Percentiles rank a stretch among this genome's conserved stretches.
Evolutionary conservation across 1,140 invertebrate genomes (phyloP).

Genomic region (Penaeus chinensis): DNA sequence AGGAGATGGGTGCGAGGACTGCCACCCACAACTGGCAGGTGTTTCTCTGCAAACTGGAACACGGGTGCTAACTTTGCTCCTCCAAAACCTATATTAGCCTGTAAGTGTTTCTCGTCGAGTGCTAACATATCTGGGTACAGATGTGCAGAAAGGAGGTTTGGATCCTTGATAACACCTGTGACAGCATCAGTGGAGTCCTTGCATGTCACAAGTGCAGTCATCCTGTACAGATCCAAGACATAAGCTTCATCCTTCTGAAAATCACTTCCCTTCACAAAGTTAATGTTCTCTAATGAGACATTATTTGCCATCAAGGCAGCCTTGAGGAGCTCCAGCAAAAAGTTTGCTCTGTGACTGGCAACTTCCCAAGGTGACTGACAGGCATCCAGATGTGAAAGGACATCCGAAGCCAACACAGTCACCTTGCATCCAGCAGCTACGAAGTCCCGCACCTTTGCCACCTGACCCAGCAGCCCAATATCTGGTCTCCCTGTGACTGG

Average conservation of each 20-base stretch:
- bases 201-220: constrained; percentile 92
- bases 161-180: constrained; percentile 98
- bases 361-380: constrained; percentile 99
- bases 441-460: constrained; percentile 99
- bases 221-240: constrained; percentile 93
- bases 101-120: constrained; percentile 97
- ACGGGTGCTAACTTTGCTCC: constrained; percentile 99
- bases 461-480: constrained; percentile 98
- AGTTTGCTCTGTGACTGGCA: constrained; percentile 86
- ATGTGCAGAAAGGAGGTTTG: constrained; percentile 93
- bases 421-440: constrained; percentile 96
- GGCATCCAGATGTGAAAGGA: constrained; percentile 98
- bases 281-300: constrained; percentile 94
- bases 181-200: constrained; percentile 99
- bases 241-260: constrained; percentile 96
- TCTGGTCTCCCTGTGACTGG: constrained; percentile 98
- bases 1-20: constrained; percentile 90
- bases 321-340: constrained; percentile 96
- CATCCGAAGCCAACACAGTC: constrained; percentile 96
- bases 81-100: constrained; percentile 98
- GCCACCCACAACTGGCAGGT: constrained; percentile 91
- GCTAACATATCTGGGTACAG: constrained; percentile 95
- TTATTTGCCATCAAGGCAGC: constrained; percentile 91
- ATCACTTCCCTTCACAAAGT: constrained; percentile 94
- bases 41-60: constrained; percentile 98